Percentiles rank a stretch among this genome's conserved stretches.
Evolutionary conservation across 1,140 invertebrate species (phyloP).

Genomic region (Caenorhabditis briggsae): DNA sequence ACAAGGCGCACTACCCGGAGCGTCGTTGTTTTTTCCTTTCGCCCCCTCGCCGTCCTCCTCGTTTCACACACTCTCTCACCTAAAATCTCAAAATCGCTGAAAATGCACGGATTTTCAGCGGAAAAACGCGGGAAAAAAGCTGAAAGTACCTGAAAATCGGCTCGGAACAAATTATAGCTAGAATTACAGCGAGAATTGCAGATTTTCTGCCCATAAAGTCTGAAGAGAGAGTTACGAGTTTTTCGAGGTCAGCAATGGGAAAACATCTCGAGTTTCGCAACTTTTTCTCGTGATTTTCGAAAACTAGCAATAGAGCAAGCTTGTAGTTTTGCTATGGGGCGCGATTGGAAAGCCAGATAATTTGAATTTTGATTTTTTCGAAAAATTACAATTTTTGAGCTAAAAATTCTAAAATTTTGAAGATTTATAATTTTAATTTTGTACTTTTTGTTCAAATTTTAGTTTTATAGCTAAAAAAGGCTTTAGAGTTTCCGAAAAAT

Average conservation of each 20-base stretch:
- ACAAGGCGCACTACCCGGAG: not conserved
- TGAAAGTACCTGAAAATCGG: slow-evolving; percentile 13
- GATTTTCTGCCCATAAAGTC: not conserved
- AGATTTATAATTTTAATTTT: too few species aligned
- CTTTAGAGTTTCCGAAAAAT: too few species aligned
- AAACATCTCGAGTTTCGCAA: slow-evolving; percentile 19
- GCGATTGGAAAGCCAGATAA: not conserved
- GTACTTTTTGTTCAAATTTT: too few species aligned
- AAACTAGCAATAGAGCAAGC: slow-evolving; percentile 9
- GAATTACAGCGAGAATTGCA: slow-evolving; percentile 22
- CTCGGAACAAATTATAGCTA: not conserved
- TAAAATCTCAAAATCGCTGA: not conserved
- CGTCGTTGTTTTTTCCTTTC: not conserved
- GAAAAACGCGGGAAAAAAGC: not conserved
- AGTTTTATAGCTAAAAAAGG: too few species aligned
- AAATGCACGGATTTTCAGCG: not conserved
- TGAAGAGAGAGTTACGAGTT: not conserved
- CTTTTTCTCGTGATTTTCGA: not conserved
- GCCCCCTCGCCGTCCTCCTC: not conserved
- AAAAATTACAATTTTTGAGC: too few species aligned
- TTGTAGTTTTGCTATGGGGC: not conserved
- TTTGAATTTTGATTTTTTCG: too few species aligned
- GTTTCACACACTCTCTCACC: not conserved
- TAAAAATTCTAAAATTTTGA: too few species aligned
- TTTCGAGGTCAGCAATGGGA: not conserved